These are phyloP conservation scores for Zaprionus kolodkinae DNA, from an alignment of 1,140 invertebrate genomes.

Conservation along the genomic window DNA sequence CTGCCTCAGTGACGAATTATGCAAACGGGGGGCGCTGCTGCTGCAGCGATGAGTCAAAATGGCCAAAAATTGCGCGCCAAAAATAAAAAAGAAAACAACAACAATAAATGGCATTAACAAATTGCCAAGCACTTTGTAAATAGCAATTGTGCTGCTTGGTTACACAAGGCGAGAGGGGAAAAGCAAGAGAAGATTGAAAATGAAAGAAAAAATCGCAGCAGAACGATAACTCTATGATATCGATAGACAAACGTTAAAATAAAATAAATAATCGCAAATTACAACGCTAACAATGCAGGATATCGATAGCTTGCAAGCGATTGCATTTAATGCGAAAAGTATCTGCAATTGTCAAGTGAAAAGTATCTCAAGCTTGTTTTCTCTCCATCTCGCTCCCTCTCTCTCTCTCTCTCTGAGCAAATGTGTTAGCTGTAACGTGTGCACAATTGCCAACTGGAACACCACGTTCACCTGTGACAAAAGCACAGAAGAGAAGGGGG, in stretches of 20 bases:
- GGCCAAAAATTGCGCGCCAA: conserved; percentile 72
- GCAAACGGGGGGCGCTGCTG: conserved; percentile 37
- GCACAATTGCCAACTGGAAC: conserved; percentile 79
- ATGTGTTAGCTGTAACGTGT: conserved; percentile 53
- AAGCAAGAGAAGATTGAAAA: no score
- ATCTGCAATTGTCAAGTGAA: neutral
- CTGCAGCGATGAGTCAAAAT: conserved; percentile 65
- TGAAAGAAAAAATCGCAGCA: conserved; percentile 3
- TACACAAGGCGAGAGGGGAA: conserved; percentile 6
- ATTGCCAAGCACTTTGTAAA: conserved; percentile 49
- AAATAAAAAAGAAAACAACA: conserved; percentile 51
- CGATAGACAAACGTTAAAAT: neutral
- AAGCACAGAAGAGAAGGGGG: no score
- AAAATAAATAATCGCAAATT: no score
- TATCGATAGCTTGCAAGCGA: neutral
- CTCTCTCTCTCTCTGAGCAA: neutral
- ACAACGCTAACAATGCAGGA: no score
- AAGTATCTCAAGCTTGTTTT: conserved; percentile 8
- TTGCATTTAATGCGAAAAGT: neutral
- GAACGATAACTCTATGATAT: neutral
- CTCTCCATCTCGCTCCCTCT: neutral
- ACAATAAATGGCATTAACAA: conserved; percentile 52
- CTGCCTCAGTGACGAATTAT: conserved; percentile 52
- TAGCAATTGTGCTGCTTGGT: conserved; percentile 51
- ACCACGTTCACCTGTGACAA: conserved; percentile 79